Conservation (phyloP, 2,888 invertebrate genomes). For the Hanleya hanleyi region DNA sequence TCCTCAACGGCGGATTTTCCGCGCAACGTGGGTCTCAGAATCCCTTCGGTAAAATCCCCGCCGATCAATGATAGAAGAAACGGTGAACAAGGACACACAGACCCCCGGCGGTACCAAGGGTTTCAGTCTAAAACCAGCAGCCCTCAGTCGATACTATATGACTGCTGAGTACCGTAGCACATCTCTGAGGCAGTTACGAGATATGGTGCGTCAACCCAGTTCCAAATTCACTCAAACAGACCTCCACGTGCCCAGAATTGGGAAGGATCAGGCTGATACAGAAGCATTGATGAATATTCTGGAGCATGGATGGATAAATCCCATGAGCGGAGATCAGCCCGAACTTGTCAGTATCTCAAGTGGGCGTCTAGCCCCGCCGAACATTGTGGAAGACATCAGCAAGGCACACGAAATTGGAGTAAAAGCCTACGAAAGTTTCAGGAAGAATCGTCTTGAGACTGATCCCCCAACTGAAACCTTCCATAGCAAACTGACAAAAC, state of each 20-base stretch:
- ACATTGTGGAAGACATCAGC: slow-evolving; percentile 25
- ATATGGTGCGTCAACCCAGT: no score
- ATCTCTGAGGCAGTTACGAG: slow-evolving; percentile 13
- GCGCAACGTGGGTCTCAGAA: slow-evolving; percentile 24
- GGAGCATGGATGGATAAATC: slow-evolving; percentile 25
- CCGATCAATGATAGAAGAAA: slow-evolving; percentile 28
- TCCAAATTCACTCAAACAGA: slow-evolving; percentile 22
- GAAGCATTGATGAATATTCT: slow-evolving; percentile 11
- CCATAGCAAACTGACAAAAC: slow-evolving; percentile 34
- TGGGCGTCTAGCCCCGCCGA: slow-evolving; percentile 18
- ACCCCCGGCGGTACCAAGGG: slow-evolving; percentile 29
- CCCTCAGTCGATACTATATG: slow-evolving; percentile 10
- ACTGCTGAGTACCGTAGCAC: slow-evolving; percentile 25
- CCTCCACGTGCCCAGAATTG: slow-evolving; percentile 17
- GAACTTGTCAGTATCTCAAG: slow-evolving; percentile 30
- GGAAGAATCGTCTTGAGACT: slow-evolving; percentile 29
- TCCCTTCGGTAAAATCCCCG: slow-evolving; percentile 20
- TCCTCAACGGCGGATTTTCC: slow-evolving; percentile 28
- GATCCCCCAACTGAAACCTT: slow-evolving; percentile 27
- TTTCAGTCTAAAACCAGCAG: slow-evolving; percentile 20
- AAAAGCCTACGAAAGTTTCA: slow-evolving; percentile 32
- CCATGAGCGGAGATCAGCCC: slow-evolving; percentile 14
- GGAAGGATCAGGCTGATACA: slow-evolving; percentile 33
- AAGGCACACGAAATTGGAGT: slow-evolving; percentile 31
- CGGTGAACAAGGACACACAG: slow-evolving; percentile 35